Base-by-base conservation (phyloP, 2,113 vertebrate genomes). In the Microcebus griseorufus region DNA sequence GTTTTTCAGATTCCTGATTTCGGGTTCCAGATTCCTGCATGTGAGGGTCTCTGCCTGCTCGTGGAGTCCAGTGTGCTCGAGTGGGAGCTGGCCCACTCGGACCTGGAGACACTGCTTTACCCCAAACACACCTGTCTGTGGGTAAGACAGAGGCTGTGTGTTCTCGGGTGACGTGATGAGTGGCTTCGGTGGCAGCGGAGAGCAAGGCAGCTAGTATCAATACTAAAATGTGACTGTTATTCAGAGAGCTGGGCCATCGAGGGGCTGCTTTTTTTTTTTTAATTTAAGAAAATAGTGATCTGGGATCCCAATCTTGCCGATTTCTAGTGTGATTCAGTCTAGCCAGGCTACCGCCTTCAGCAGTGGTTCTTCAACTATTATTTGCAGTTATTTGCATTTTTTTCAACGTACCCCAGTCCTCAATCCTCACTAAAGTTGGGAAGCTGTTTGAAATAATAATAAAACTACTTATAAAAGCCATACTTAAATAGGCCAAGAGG, bases 391-490 rank as follows among this genome's bases (percentile, higher is more conserved):
- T 48, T 48, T 48, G 48, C 48, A 48, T 48, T 93, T 98, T 96
- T 92, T 84, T 90, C 88, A 98, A 97, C 81, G 62, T 80, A 88
- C 27, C 45, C 27, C 37, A 87, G 72, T 9, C 48, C 76, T 51
- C 7, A 51, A 55, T 62, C 32, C 70, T 92, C 70, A 94, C 58
- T 87, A 67, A 88, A 96, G 95, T 42, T 96, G 97, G 94, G 96
- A 96, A 87, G 86, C 90, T 97, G 94, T 72, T 55, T 89, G 96
- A 96, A 97, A 86, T 75, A 94, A 89, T 69, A 97, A 94, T 92
- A 96, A 97, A 97, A 84, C 78, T 53, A 48, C 60, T 69, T 20
- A 88, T 64, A 58, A 11, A 97, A 98, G 76, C 25, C 97, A 96
- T 72, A 76, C 82, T 67, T 95, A 92, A 90, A 96, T 53, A 90